These are phyloP conservation scores for Bubo blakistoni DNA, from an alignment of 2,113 vertebrate species.

Conservation along the genomic window DNA sequence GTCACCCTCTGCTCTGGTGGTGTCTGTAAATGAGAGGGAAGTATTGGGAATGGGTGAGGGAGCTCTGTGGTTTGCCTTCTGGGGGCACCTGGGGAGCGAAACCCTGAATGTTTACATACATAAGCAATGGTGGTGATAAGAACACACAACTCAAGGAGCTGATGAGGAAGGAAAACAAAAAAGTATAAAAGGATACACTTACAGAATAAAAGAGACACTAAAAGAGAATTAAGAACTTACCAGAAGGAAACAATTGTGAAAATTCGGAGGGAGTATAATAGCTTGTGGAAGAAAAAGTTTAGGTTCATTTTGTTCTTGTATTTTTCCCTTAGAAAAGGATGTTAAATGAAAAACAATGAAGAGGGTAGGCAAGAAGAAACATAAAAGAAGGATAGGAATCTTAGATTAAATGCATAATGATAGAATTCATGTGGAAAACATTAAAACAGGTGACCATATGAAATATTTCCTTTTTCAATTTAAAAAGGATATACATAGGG, in stretches of 20 bases:
- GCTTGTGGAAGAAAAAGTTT: background rate
- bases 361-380: background rate
- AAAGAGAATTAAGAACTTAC: background rate
- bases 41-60: background rate
- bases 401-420: background rate
- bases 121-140: too few species aligned
- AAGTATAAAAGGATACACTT: background rate
- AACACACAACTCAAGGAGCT: background rate
- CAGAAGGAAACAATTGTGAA: background rate
- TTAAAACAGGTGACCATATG: background rate
- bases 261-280: background rate
- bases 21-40: background rate
- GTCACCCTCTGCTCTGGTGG: background rate
- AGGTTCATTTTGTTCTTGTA: background rate
- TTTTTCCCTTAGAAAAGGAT: background rate
- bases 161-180: too few species aligned
- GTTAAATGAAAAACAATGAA: background rate
- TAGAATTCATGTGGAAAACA: background rate
- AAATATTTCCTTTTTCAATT: background rate
- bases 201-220: background rate
- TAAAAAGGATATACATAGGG: background rate
- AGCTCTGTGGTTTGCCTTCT: background rate
- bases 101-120: background rate
- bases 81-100: fast-evolving
- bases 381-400: background rate